A percentile compares a stretch with the other conserved stretches of the same genome.
These are phyloP conservation scores for Notospermus geniculatus DNA, from an alignment of 1,140 invertebrate genomes.

Conservation along the genomic window DNA sequence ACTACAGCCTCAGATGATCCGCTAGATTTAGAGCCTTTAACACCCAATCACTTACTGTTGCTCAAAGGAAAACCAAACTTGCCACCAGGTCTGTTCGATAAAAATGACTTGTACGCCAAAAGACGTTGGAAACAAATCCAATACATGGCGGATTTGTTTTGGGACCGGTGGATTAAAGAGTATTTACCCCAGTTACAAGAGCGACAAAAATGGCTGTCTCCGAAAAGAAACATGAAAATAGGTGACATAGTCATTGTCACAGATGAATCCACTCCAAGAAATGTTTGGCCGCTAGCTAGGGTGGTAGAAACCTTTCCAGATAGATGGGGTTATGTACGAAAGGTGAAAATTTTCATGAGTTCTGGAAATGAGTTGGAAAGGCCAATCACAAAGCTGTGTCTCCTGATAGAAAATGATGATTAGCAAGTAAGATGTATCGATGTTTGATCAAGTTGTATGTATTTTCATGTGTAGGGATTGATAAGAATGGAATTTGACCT, in stretches of 20 bases:
- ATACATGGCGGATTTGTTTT: no score
- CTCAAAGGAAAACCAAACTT: constrained; percentile 9
- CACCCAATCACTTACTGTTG: constrained; percentile 11
- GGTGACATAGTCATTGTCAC: constrained; percentile 29
- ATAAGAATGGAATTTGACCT: no score
- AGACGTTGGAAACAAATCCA: constrained; percentile 11
- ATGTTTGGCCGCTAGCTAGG: no score
- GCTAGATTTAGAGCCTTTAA: constrained; percentile 3
- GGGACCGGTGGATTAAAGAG: constrained; percentile 14
- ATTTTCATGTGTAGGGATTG: no score
- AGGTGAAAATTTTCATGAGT: no score
- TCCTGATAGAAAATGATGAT: no score
- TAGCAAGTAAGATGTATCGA: no score
- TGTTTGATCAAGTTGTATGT: no score
- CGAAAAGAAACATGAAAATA: constrained; percentile 18
- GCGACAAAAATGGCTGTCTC: constrained; percentile 25
- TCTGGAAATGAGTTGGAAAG: no score
- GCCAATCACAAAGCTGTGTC: no score
- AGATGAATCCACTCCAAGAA: constrained; percentile 22
- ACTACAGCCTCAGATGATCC: constrained; percentile 8
- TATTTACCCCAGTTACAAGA: constrained; percentile 25
- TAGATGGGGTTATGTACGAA: no score
- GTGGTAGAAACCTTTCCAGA: no score
- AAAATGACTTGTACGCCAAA: neutral
- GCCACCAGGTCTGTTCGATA: constrained; percentile 5